Conservation (phyloP, 1,140 invertebrate species). For the Leptinotarsa undecemlineata region DNA sequence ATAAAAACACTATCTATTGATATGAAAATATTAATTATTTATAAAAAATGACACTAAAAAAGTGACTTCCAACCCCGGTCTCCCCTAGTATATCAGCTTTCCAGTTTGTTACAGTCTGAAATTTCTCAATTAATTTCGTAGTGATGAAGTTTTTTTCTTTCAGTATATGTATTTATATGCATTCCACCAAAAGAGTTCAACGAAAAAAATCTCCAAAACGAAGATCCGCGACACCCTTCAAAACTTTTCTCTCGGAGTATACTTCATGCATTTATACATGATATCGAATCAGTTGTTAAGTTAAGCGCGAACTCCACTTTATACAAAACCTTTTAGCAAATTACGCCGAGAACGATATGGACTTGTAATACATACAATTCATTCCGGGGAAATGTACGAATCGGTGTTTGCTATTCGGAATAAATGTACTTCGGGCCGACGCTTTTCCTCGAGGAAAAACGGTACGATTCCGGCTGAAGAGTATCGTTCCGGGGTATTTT, state of each 20-base stretch:
- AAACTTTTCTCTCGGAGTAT: conserved; percentile 31
- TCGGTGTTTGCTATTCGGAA: conserved; percentile 31
- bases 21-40: no score
- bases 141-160: no score
- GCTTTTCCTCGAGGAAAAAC: conserved; percentile 16
- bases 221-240: background rate
- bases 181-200: no score
- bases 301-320: conserved; percentile 39
- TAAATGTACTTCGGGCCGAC: conserved; percentile 23
- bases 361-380: conserved; percentile 53
- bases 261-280: conserved; percentile 55
- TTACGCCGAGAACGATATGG: conserved; percentile 52
- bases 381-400: conserved; percentile 44
- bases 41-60: no score
- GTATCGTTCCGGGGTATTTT: background rate
- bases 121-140: no score
- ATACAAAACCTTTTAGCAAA: conserved; percentile 53
- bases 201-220: no score
- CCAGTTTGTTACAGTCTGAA: no score
- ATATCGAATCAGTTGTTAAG: conserved; percentile 53
- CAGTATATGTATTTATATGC: no score
- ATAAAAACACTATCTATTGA: no score
- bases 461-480: background rate
- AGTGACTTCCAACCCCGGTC: no score
- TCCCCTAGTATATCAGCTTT: no score